A percentile compares a stretch with the other conserved stretches of the same genome.
These are phyloP conservation scores for Lutjanus erythropterus DNA, from an alignment of 2,113 vertebrate genomes.

Conservation along the genomic window DNA sequence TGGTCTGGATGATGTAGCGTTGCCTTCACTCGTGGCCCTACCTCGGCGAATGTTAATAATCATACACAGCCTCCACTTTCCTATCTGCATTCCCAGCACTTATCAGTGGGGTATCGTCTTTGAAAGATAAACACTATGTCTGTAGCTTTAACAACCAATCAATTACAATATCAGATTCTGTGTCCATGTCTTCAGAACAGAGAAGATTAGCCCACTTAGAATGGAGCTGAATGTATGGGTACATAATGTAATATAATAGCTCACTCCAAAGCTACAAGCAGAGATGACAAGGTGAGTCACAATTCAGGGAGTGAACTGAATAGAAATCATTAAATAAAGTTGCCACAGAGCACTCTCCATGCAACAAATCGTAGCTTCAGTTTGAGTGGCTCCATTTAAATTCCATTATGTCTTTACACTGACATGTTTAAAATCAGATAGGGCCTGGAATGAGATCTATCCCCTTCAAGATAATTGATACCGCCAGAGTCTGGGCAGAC, in stretches of 20 bases:
- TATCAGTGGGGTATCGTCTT: conserved; percentile 31
- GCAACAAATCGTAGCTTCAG: conserved; percentile 43
- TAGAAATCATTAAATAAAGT: conserved; percentile 26
- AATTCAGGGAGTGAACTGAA: background rate
- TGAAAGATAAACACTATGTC: conserved; percentile 23
- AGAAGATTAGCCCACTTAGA: background rate
- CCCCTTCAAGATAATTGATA: conserved; percentile 70
- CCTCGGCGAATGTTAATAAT: conserved; percentile 69
- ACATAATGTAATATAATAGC: background rate
- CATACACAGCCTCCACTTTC: conserved; percentile 42
- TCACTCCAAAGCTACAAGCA: background rate
- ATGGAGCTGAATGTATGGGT: conserved; percentile 4
- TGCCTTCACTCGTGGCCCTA: conserved; percentile 59
- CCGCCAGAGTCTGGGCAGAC: conserved; percentile 32
- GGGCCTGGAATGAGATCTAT: conserved; percentile 61
- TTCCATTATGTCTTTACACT: conserved; percentile 66
- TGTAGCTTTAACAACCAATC: conserved; percentile 45
- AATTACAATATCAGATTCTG: conserved; percentile 20
- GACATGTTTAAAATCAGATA: conserved; percentile 67
- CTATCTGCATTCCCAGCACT: conserved; percentile 48
- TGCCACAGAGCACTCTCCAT: conserved; percentile 9
- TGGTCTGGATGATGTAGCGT: conserved; percentile 60
- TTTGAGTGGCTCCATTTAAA: conserved; percentile 67
- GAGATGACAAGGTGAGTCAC: conserved; percentile 23
- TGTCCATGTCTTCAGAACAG: background rate